Evolutionary conservation across 2,888 invertebrate species (phyloP), one percentile per base, ranked within the genome.

Genomic region (Drosophila stalkeri): DNA sequence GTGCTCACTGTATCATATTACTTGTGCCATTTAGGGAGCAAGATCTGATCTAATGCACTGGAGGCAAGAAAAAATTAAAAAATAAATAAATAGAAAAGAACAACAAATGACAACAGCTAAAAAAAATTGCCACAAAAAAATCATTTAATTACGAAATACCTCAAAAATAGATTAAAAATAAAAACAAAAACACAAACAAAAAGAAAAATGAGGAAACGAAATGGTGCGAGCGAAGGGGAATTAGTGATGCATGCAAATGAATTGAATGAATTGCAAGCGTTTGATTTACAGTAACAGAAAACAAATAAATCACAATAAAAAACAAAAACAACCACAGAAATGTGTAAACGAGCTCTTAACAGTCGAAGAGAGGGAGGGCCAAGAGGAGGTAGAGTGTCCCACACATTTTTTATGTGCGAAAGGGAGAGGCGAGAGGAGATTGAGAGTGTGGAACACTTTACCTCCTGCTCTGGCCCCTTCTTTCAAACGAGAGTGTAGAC

Each of bases 11-110:
- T 59, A 49, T 43, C 54, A 23, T 23, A 35, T 44, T 60, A 60
- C 41, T 23, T 20, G 4, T 27, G 59, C 72, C 67, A 62, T 66
- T 66, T 73, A 52, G 41, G 62, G 64, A 35, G 35, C 31, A 20
- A 60, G 44, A 67, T 59, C 73, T 67, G 73, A 73, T 72, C 73
- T 59, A 73, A 73, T 67, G 66, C 60, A 54, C 20, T 11, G 46
- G 46, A 55, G 12, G 41, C 56, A 57, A 16, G 37, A 31, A 49
- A 41, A 44, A 57, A 55, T 51, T 31, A 33, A 39, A 59, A 39
- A 49, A 31, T 2, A 33, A 43, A 62, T 27, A 23, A n/a, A 31
- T n/a, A 41, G n/a, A 18, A 63, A 27, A 35, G 14, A 51, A 51
- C 35, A 56, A 63, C 56, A 39, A 47, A 71, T 41, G 55, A 41